Evolutionary conservation across 2,888 invertebrate genomes (phyloP).

Genomic region (Melolontha melolontha): DNA sequence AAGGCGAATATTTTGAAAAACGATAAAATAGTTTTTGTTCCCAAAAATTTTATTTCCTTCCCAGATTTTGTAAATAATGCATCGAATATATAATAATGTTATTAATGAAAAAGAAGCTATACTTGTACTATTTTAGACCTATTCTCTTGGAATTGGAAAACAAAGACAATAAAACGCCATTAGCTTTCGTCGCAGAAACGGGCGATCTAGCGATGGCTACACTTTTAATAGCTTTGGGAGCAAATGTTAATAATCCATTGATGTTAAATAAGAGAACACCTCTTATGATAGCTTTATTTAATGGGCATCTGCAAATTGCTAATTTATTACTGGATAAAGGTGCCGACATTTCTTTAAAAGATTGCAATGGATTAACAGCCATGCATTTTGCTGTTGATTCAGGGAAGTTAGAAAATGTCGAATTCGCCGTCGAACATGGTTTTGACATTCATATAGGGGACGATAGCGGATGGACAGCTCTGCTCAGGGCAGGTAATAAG

Average conservation of each 20-base stretch:
- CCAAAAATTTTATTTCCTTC: too few species aligned
- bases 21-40: too few species aligned
- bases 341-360: slow-evolving; percentile 63
- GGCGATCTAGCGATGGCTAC: slow-evolving; percentile 65
- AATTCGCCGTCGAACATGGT: slow-evolving; percentile 62
- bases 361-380: slow-evolving; percentile 67
- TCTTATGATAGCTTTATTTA: slow-evolving; percentile 67
- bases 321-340: slow-evolving; percentile 67
- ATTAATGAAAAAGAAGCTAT: too few species aligned
- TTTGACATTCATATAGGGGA: slow-evolving; percentile 64
- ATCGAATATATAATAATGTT: too few species aligned
- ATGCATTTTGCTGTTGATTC: slow-evolving; percentile 71
- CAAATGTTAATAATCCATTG: slow-evolving; percentile 64
- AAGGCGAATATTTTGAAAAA: too few species aligned
- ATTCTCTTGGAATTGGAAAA: slow-evolving; percentile 66
- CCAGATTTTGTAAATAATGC: too few species aligned
- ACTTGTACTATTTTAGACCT: slow-evolving; percentile 58
- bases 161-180: slow-evolving; percentile 67
- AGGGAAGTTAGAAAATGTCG: slow-evolving; percentile 58
- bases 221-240: slow-evolving; percentile 66
- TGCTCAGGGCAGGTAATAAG: slow-evolving; percentile 69
- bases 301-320: slow-evolving; percentile 60
- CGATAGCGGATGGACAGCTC: slow-evolving; percentile 69
- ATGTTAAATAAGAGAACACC: slow-evolving; percentile 65
- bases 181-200: slow-evolving; percentile 68